Conservation (phyloP, 1,140 invertebrate species). For the Macrocentrus cingulum region DNA sequence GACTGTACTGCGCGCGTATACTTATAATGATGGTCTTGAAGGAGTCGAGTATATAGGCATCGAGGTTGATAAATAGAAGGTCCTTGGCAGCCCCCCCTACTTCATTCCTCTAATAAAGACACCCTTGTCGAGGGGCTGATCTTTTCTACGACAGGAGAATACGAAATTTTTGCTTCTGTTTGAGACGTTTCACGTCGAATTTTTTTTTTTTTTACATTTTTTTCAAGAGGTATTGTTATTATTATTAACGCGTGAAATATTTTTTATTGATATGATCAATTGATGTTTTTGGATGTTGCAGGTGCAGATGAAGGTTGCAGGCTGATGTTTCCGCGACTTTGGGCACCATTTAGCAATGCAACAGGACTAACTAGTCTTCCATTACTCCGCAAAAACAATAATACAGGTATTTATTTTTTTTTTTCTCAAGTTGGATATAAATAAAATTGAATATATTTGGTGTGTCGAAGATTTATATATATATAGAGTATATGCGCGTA, state of each 20-base stretch:
- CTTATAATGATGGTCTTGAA: neutral
- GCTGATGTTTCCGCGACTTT: conserved; percentile 55
- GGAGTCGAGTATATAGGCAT: too few relatives aligned
- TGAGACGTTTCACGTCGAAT: conserved; percentile 38
- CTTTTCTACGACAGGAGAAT: conserved; percentile 51
- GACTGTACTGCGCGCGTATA: too few relatives aligned
- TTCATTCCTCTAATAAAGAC: conserved; percentile 58
- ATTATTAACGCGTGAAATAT: neutral
- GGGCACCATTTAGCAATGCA: conserved; percentile 50
- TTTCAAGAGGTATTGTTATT: neutral
- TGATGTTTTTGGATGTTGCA: too few relatives aligned
- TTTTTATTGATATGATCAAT: too few relatives aligned
- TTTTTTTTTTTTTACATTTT: conserved; percentile 6
- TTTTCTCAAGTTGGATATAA: too few relatives aligned
- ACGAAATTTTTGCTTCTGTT: conserved; percentile 47
- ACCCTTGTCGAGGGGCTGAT: conserved; percentile 57
- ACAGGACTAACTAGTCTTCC: conserved; percentile 48
- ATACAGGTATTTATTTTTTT: too few relatives aligned
- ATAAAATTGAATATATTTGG: too few relatives aligned
- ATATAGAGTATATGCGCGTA: too few relatives aligned
- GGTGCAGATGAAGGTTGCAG: conserved; percentile 50
- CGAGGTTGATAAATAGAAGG: conserved; percentile 12
- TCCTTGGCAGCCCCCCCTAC: neutral
- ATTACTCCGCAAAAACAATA: conserved; percentile 49
- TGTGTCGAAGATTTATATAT: too few relatives aligned